These are phyloP conservation scores for Diploptera punctata DNA, from an alignment of 2,888 invertebrate species.

Conservation along the genomic window DNA sequence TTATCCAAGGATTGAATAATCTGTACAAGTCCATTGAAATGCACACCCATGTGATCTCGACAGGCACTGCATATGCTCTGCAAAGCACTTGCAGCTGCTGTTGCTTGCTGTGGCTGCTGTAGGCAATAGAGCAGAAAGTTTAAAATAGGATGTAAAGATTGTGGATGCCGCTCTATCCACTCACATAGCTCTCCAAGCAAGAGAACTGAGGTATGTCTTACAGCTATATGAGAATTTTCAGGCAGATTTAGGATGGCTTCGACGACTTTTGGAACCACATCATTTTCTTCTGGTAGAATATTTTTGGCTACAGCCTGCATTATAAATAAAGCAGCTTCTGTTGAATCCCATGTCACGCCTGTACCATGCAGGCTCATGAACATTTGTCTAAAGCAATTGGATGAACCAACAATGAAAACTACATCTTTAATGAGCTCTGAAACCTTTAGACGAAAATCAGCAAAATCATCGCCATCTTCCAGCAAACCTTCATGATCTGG, in stretches of 20 bases:
- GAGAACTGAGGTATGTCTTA: conserved; percentile 86
- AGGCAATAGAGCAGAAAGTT: conserved; percentile 79
- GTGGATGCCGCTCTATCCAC: conserved; percentile 91
- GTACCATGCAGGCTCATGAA: conserved; percentile 76
- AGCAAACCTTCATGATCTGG: conserved; percentile 88
- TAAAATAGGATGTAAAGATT: conserved; percentile 78
- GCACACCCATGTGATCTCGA: conserved; percentile 76
- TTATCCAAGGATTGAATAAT: conserved; percentile 76
- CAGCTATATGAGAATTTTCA: conserved; percentile 80
- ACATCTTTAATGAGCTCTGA: conserved; percentile 96
- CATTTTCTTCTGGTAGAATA: conserved; percentile 92
- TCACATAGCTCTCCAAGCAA: conserved; percentile 91
- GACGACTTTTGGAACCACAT: conserved; percentile 91
- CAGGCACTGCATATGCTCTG: conserved; percentile 88
- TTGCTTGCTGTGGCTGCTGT: conserved; percentile 74
- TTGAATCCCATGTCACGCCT: conserved; percentile 86
- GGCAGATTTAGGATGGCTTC: conserved; percentile 89
- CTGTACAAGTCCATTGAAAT: conserved; percentile 74
- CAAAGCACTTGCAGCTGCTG: conserved; percentile 82
- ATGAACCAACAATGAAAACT: conserved; percentile 94
- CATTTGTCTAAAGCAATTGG: conserved; percentile 91
- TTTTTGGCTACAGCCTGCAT: conserved; percentile 97
- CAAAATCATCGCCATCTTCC: conserved; percentile 85
- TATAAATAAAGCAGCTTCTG: conserved; percentile 92
- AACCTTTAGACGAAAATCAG: conserved; percentile 83